Conservation (phyloP, 2,888 invertebrate species). For the Gibbula magus region DNA sequence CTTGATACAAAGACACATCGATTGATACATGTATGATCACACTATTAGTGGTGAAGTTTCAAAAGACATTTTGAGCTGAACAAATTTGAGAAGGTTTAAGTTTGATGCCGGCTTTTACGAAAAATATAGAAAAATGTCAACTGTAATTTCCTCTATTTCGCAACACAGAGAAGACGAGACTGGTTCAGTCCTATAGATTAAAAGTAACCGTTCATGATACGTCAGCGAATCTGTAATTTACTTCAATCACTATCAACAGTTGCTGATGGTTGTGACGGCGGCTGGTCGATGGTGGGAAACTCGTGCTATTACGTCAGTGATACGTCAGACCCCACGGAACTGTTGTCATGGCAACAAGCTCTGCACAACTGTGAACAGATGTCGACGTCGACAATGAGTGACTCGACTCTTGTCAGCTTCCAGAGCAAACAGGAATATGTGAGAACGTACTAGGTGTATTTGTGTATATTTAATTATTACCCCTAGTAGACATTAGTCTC, state of each 20-base stretch:
- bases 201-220: background rate
- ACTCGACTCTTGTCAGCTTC: conserved; percentile 7
- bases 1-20: background rate
- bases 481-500: no score
- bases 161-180: background rate
- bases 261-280: conserved; percentile 6
- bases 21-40: background rate
- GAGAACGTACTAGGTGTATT: background rate
- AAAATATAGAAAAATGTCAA: no score
- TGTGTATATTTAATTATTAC: background rate
- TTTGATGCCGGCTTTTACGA: no score
- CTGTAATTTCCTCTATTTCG: background rate
- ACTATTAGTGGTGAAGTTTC: background rate
- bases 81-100: background rate
- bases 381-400: background rate
- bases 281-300: conserved; percentile 1
- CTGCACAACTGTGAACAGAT: conserved; percentile 36
- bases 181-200: background rate
- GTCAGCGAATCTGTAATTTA: background rate
- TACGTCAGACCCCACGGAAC: conserved; percentile 42
- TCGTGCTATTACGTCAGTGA: conserved; percentile 52
- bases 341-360: conserved; percentile 47
- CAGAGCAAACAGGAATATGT: conserved; percentile 10
- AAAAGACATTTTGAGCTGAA: background rate
- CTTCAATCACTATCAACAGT: background rate